A percentile compares a stretch with the other conserved stretches of the same genome.
Conservation (phyloP, 2,797 vertebrate species). For the Macroramphosus scolopax region DNA sequence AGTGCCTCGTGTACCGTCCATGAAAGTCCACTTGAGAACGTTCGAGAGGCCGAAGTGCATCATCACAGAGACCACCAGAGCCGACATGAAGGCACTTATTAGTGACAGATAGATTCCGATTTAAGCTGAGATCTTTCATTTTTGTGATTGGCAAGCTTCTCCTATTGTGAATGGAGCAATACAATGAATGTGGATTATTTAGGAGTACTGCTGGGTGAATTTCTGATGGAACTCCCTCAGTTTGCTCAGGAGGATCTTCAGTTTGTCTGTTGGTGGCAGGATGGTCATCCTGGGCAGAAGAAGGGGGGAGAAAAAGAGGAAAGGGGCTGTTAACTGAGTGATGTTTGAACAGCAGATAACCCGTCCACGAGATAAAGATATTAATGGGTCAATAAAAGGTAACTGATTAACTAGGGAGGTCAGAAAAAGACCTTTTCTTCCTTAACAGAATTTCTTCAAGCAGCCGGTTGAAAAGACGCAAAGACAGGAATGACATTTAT, state of each 20-base stretch:
- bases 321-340: background rate
- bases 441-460: no score
- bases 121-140: slow-evolving; percentile 36
- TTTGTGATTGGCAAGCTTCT: slow-evolving; percentile 20
- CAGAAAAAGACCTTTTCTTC: no score
- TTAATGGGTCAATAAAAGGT: no score
- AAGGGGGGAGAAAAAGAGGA: background rate
- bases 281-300: slow-evolving; percentile 86
- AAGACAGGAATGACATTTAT: no score
- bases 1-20: slow-evolving; percentile 14
- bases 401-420: no score
- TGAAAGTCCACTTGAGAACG: slow-evolving; percentile 29
- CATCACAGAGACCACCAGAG: slow-evolving; percentile 57
- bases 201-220: slow-evolving; percentile 84
- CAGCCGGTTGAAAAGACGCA: no score
- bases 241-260: slow-evolving; percentile 82
- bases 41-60: slow-evolving; percentile 46
- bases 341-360: background rate
- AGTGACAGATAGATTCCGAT: slow-evolving; percentile 42
- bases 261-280: slow-evolving; percentile 84
- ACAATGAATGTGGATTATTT: slow-evolving; percentile 15
- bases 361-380: background rate
- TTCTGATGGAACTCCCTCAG: slow-evolving; percentile 85
- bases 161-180: background rate
- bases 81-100: slow-evolving; percentile 62